Evolutionary conservation across 2,888 invertebrate species (phyloP).

Genomic region (Apamea anceps): DNA sequence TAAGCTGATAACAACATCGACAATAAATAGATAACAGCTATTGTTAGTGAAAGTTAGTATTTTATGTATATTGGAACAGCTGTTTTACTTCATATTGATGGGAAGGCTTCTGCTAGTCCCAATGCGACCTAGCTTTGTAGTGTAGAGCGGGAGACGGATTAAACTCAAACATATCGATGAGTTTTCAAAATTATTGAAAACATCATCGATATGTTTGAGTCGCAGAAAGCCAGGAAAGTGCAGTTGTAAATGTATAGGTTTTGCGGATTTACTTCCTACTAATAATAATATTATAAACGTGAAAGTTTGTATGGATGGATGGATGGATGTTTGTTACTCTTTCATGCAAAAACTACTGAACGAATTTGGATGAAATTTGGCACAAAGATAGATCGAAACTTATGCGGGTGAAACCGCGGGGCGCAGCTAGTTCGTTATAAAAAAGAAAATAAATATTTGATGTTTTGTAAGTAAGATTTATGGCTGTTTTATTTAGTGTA

Average conservation of each 20-base stretch:
- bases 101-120: too few species aligned
- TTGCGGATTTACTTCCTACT: neutral
- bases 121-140: too few species aligned
- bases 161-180: too few species aligned
- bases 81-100: conserved; percentile 12
- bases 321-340: too few species aligned
- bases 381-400: too few species aligned
- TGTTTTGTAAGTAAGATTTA: neutral
- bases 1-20: conserved; percentile 21
- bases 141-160: neutral
- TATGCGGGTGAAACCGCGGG: too few species aligned
- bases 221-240: neutral
- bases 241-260: neutral
- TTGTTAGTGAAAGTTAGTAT: conserved; percentile 16
- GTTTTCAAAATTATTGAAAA: too few species aligned
- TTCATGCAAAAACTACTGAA: too few species aligned
- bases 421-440: neutral
- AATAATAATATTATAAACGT: too few species aligned
- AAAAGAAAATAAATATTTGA: too few species aligned
- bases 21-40: conserved; percentile 2
- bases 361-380: too few species aligned
- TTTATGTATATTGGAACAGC: conserved; percentile 22
- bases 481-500: neutral
- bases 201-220: neutral
- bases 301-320: too few species aligned